Base-by-base conservation (phyloP, 2,888 invertebrate genomes). In the Phyllotreta cruciferae region DNA sequence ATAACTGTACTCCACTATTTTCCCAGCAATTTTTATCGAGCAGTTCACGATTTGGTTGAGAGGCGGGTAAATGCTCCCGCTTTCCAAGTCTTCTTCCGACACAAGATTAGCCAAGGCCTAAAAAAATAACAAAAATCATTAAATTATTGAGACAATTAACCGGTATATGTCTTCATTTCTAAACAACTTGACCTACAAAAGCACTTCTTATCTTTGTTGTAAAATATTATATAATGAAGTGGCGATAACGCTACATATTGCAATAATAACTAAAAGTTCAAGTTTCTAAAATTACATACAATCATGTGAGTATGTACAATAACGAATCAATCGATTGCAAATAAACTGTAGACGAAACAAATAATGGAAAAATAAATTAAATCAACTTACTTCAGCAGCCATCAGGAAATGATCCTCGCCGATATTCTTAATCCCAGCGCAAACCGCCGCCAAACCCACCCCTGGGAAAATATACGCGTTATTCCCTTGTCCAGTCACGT, bases 401-500 rank as follows among this genome's bases (percentile, higher is more conserved):
- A 93, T 86, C 62, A 99, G 86, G 87, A 99, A 96, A 66, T 94
- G 87, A 73, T 94, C 92, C 77, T 99, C 97, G 9, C 91, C 88
- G 78, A 99, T 94, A 76, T 91, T 93, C 73, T 91, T 85, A 81
- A 96, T 90, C 57, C 96, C 95, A 70, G 94, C 92, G 75, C 91
- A 90, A 71, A 98, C 89, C 61, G 92, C 90, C 67, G 93, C 98
- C 49, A 99, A 86, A 24, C 96, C 96, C 71, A 96, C 86, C 3
- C 98, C 99, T 11, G 99, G 98, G 87, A 96, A 97, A 81, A 98
- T 95, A 83, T 98, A 98, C 0, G 97, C 90, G 83, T 98, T 98
- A 83, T 98, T 98, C 64, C 99, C 99, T 82, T 99, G 99, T 0
- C 99, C 99, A 0, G 99, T 96, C 75, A 88, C 82, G 79, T 87